Base-by-base conservation (phyloP, 92 coral and sea anemone species). In the Hydrozoanthus gracilis region DNA sequence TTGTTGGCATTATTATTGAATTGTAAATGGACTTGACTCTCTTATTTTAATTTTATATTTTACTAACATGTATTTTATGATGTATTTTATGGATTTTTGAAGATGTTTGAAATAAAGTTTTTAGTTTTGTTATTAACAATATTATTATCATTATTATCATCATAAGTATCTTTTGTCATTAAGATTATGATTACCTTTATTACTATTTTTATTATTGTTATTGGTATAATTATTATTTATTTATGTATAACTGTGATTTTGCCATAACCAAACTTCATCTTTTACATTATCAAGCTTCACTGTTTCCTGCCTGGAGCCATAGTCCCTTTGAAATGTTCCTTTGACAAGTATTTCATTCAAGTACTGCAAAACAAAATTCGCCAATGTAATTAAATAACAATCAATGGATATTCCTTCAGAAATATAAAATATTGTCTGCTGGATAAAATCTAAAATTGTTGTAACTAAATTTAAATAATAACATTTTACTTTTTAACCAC, bases 271-370 rank as follows among this genome's bases (percentile, higher is more conserved):
- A 68, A 68, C 0, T 70, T 35, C 76, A 88, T 86, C 88, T 51
- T 71, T 71, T 51, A 45, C 8, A 18, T 84, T 50, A 44, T 89
- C 71, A 66, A 89, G 72, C 16, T 54, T 77, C 44, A 49, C 74
- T 8, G 56, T 45, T 55, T 85, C 86, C 50, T 83, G 92, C 35
- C 66, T 5, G 46, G 82, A 52, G 49, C 92, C 92, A 84, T 51
- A 89, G 77, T 89, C 84, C 10, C 92, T 61, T 52, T 70, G 50
- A 15, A 75, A 44, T 35, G 78, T 86, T 49, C 88, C 85, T 8
- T 60, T 46, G 14, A 50, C 67, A 13, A 82, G 72, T 15, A 88
- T 71, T 47, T 82, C 91, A 35, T 44, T 58, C 8, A 51, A 35
- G 56, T 66, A 44, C 90, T 82, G 47, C 58, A 88, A 79, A 79